Evolutionary conservation across 2,113 vertebrate species (phyloP).

Genomic region (Oenanthe melanoleuca): DNA sequence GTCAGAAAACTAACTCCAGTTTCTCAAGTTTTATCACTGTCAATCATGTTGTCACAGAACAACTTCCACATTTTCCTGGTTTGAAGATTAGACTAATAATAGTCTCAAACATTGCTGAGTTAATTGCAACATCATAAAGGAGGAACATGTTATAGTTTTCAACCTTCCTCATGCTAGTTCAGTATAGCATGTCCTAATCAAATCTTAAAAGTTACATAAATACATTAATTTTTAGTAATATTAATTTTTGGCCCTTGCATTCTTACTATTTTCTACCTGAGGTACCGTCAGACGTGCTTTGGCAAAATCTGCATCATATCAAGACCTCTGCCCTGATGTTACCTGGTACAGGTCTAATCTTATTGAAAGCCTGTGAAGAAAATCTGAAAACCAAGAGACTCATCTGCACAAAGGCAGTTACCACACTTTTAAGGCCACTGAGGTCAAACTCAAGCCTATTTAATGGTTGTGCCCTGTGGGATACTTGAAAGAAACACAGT

Average conservation of each 20-base stretch:
- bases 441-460: background rate
- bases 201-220: background rate
- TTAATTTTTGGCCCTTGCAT: background rate
- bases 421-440: background rate
- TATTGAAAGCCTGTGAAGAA: background rate
- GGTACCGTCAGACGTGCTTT: background rate
- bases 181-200: background rate
- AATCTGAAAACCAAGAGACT: background rate
- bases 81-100: background rate
- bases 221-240: background rate
- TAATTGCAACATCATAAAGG: background rate
- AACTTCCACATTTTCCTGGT: background rate
- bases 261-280: background rate
- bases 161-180: background rate
- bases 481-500: background rate
- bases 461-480: background rate
- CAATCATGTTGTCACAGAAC: background rate
- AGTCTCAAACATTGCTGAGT: background rate
- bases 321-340: background rate
- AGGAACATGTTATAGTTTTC: accelerated
- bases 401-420: background rate
- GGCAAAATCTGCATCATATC: background rate
- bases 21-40: background rate
- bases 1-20: background rate
- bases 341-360: background rate